Evolutionary conservation across 2,888 invertebrate species (phyloP), one percentile per base, ranked within the genome.

Genomic region (Chymomyza amoena): DNA sequence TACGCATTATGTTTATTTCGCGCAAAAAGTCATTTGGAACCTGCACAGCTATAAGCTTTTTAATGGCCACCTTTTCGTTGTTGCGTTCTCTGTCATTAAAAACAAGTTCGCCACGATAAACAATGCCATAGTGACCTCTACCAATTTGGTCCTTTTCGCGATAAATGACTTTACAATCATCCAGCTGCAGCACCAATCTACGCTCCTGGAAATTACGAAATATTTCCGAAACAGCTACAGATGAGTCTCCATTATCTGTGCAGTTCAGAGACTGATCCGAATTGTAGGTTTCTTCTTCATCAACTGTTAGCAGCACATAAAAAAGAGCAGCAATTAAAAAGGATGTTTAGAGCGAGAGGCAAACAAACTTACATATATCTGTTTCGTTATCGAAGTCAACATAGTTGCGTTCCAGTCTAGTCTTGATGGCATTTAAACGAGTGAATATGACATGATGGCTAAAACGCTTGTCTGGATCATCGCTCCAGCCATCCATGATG

Each of bases 1-100:
- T 94, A 93, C 96, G 96, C 96, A 98, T 97, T 78, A 98, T 97
- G 68, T 94, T 93, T 69, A 97, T 95, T 93, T 98, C 98, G 71
- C 97, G 94, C 89, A 95, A 94, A 86, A 97, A 96, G 90, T 97
- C 97, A 69, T 94, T 93, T 54, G 93, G 92, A 6, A 95, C 90
- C 32, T 81, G 78, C 16, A 78, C 63, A 0, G 80, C 66, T 16
- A 84, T 84, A 3, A 91, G 72, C 79, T 94, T 94, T 88, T 96
- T 96, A 1, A 96, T 94, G 56, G 95, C 95, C 18, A 95, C 95
- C 81, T 93, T 94, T 66, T 89, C 89, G 18, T 75, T 75, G 16
- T 75, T 68, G 4, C 78, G 79, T 36, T 81, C 76, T 32, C 81
- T 79, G 39, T 88, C 76, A 57, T 87, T 69, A 69, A 87, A 90